phyloP scores from a whole-genome alignment of 2,797 vertebrate genomes.

The Crocidura indochinensis region DNA sequence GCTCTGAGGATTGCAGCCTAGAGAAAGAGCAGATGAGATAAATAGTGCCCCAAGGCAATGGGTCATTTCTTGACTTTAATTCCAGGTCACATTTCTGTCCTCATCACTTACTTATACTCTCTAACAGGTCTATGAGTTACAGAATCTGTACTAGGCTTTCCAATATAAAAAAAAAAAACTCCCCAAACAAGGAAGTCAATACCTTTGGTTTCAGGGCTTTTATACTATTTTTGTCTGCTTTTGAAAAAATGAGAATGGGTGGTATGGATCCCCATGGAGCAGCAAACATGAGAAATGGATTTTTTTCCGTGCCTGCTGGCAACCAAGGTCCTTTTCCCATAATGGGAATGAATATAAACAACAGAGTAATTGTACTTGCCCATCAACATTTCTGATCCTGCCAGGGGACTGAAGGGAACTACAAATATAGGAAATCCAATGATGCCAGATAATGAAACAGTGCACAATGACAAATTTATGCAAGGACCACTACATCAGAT shows the following conservation, averaged over 20 bases:
- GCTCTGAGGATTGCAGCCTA: neutral
- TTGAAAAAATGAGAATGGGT: neutral
- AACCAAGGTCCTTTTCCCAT: neutral
- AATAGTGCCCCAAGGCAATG: neutral
- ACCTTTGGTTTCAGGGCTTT: neutral
- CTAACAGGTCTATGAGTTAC: neutral
- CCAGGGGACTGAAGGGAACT: no score
- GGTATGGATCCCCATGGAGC: neutral
- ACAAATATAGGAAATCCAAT: no score
- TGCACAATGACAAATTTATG: no score
- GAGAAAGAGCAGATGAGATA: neutral
- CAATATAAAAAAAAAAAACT: neutral
- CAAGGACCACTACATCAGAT: no score
- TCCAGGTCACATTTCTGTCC: neutral
- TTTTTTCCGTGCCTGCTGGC: neutral
- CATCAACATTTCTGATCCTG: neutral
- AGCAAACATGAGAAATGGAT: neutral
- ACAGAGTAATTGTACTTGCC: neutral
- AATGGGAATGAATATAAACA: neutral
- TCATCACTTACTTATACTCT: conserved; percentile 14
- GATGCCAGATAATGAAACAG: no score
- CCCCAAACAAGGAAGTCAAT: neutral
- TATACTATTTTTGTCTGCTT: conserved; percentile 3
- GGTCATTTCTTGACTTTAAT: conserved; percentile 31
- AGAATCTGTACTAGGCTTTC: neutral